Evolutionary conservation across 2,888 invertebrate species (phyloP), one percentile per base, ranked within the genome.

Genomic region (Epiperipatus broadwayi): DNA sequence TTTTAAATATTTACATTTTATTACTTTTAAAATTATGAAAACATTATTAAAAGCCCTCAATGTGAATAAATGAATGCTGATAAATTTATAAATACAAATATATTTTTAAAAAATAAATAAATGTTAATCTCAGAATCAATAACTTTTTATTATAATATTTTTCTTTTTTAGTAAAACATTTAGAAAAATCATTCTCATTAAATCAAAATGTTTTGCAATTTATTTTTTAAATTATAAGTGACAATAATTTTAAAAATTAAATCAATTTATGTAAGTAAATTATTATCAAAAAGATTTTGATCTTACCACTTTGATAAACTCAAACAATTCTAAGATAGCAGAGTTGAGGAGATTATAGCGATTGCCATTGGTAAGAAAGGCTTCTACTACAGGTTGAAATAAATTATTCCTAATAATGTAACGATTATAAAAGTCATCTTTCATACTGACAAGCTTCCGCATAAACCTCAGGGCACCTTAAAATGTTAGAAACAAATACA

Each of bases 321-420:
- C 97, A 66, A 99, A 99, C 70, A 99, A 73, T 66, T 99, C 97
- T 59, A 97, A 71, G 59, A 97, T 84, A 47, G 97, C 95, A 20
- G 95, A 97, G 64, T 99, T 97, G 51, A 99, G 68, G 50, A 99
- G 73, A 67, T 99, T 99, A 65, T 99, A 99, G 54, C 93, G 74
- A 54, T 85, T 84, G 60, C 93, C 91, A 66, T 99, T 99, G 54
- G 78, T 74, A 52, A 83, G 74, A 61, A 97, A 91, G 48, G 91
- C 84, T 59, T 91, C 89, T 50, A 95, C 78, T 41, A 99, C 85
- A 21, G 89, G 89, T 49, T 81, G 79, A 63, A 99, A 85, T 41
- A 95, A 69, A 64, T 85, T 84, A 45, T 85, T 81, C 59, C 84
- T 83, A 50, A 83, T 78, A 52, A 93, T 87, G 63, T 93, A 84